Percentiles rank a stretch among this genome's conserved stretches.
Evolutionary conservation across 2,113 vertebrate genomes (phyloP).

Genomic region (Bubo bubo): DNA sequence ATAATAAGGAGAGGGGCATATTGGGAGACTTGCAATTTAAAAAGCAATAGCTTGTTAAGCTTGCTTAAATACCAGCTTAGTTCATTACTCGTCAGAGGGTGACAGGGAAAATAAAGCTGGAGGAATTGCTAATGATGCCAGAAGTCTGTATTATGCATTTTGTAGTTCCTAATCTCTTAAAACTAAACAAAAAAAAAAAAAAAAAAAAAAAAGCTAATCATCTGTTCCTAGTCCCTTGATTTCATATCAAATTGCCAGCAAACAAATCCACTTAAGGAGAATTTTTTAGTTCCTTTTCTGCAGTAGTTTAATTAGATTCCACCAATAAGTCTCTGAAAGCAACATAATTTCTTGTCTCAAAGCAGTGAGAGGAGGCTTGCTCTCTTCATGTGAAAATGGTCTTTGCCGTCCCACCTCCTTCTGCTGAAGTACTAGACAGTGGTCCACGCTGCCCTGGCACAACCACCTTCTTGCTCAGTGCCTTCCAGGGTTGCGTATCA

Average conservation of each 20-base stretch:
- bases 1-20: not conserved
- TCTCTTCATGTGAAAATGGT: not conserved
- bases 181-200: not conserved
- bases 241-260: conserved; percentile 46
- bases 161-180: conserved; percentile 31
- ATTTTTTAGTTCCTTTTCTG: conserved; percentile 9
- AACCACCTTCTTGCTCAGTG: not conserved
- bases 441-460: not conserved
- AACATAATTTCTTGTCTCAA: not conserved
- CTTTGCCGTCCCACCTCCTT: not conserved
- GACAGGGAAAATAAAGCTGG: conserved; percentile 63
- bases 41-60: conserved; percentile 51
- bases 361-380: not conserved
- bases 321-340: not conserved
- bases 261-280: conserved; percentile 45
- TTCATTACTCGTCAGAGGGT: conserved; percentile 49
- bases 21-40: conserved; percentile 5
- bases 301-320: conserved; percentile 48
- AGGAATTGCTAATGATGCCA: conserved; percentile 52
- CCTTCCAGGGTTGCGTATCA: not conserved
- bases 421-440: not conserved
- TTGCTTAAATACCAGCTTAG: conserved; percentile 39
- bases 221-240: conserved; percentile 29
- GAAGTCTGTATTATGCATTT: conserved; percentile 38
- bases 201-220: not conserved